Evolutionary conservation across 2,113 vertebrate genomes (phyloP).

Genomic region (Ibidorhyncha struthersii): DNA sequence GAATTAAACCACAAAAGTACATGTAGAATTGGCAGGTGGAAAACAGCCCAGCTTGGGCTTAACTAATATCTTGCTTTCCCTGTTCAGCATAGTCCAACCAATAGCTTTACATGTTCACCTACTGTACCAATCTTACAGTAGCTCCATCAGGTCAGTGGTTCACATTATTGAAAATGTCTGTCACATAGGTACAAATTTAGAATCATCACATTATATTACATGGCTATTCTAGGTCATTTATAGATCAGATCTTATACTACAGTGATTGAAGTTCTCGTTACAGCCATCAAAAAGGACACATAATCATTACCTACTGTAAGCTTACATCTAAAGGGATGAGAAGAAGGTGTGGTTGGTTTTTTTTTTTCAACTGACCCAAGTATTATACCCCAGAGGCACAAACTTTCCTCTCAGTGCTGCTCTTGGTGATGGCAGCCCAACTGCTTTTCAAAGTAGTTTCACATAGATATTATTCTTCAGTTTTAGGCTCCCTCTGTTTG

Average conservation of each 20-base stretch:
- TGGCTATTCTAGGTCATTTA: conserved; percentile 98
- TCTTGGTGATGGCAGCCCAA: conserved; percentile 54
- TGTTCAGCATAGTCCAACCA: conserved; percentile 86
- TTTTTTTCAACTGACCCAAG: conserved; percentile 73
- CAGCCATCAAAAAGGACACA: conserved; percentile 92
- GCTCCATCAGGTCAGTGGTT: conserved; percentile 87
- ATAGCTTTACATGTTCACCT: conserved; percentile 85
- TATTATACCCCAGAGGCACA: conserved; percentile 59
- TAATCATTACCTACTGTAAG: conserved; percentile 90
- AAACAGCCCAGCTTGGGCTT: conserved; percentile 87
- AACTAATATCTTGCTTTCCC: conserved; percentile 78
- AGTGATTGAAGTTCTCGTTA: conserved; percentile 92
- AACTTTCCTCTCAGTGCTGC: conserved; percentile 57
- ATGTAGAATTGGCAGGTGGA: conserved; percentile 91
- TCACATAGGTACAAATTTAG: conserved; percentile 91
- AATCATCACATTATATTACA: conserved; percentile 92
- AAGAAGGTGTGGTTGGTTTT: conserved; percentile 47
- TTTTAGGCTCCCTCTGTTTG: conserved; percentile 10
- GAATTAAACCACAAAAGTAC: conserved; percentile 96
- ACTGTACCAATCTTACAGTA: conserved; percentile 83
- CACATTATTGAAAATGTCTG: conserved; percentile 89
- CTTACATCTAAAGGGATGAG: conserved; percentile 82
- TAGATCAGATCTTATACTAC: conserved; percentile 90
- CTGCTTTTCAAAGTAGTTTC: conserved; percentile 39
- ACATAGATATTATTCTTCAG: conserved; percentile 2